Evolutionary conservation across 2,113 vertebrate genomes (phyloP).

Genomic region (Daboia siamensis): DNA sequence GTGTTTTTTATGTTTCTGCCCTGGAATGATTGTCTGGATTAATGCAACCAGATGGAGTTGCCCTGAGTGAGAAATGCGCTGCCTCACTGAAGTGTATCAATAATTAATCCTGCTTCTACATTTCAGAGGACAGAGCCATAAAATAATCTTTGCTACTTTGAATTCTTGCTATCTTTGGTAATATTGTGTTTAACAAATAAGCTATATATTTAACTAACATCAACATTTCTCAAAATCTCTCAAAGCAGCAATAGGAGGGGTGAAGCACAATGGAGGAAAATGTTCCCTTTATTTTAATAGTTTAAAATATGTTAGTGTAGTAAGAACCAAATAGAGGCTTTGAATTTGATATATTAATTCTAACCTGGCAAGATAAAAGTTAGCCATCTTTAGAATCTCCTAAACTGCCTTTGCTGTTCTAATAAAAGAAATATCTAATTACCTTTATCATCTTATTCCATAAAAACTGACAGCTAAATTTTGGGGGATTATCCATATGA

Average conservation of each 20-base stretch:
- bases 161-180: not conserved
- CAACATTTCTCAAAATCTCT: not conserved
- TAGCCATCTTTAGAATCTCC: not conserved
- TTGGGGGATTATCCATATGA: not conserved
- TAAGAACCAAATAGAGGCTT: not conserved
- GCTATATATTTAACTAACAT: not conserved
- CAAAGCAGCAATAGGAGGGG: not conserved
- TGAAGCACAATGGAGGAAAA: not conserved
- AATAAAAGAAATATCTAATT: not conserved
- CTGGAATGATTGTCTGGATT: not conserved
- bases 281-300: not conserved
- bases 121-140: not conserved
- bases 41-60: not conserved
- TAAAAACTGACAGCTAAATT: not conserved
- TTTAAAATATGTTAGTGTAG: not conserved
- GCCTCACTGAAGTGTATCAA: accelerated
- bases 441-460: not conserved
- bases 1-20: not conserved
- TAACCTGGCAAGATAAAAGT: too few species aligned
- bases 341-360: not conserved
- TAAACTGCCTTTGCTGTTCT: not conserved
- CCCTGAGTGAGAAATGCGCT: not conserved
- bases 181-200: not conserved
- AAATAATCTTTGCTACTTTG: accelerated
- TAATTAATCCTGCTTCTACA: not conserved